phyloP scores from a whole-genome alignment of 1,140 invertebrate genomes.

The Drosophila nannoptera region DNA sequence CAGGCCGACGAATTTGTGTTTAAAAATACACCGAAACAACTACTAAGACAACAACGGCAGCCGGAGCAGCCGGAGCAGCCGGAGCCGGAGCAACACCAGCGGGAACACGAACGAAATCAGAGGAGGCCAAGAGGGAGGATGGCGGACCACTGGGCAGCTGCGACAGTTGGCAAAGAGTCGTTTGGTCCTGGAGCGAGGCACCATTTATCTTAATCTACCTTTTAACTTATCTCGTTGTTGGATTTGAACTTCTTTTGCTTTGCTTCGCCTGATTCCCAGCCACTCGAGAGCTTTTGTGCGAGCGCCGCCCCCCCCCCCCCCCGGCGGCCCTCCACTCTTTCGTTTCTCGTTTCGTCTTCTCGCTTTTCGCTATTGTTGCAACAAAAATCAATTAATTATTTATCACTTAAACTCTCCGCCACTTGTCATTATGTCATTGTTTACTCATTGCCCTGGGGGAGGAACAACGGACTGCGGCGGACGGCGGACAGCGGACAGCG shows the following conservation, averaged over 20 bases:
- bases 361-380: constrained; percentile 66
- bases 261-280: constrained; percentile 24
- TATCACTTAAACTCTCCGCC: constrained; percentile 79
- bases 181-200: constrained; percentile 49
- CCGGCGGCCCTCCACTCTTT: background rate
- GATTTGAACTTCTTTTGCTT: constrained; percentile 58
- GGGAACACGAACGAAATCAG: constrained; percentile 3
- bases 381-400: constrained; percentile 79
- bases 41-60: constrained; percentile 21
- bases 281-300: constrained; percentile 22
- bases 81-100: constrained; percentile 7
- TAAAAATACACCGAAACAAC: constrained; percentile 59
- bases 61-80: too few species aligned
- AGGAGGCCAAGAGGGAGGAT: constrained; percentile 4
- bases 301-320: background rate
- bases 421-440: constrained; percentile 79
- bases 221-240: constrained; percentile 75
- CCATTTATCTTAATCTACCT: constrained; percentile 77
- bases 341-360: constrained; percentile 2
- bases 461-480: background rate
- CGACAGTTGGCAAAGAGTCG: constrained; percentile 39
- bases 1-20: constrained; percentile 68
- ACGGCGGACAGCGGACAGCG: background rate
- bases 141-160: constrained; percentile 33
- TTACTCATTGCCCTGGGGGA: constrained; percentile 69